Percentiles rank a stretch among this genome's conserved stretches.
These are phyloP conservation scores for Chloroceryle inda DNA, from an alignment of 2,797 vertebrate genomes.

Conservation along the genomic window DNA sequence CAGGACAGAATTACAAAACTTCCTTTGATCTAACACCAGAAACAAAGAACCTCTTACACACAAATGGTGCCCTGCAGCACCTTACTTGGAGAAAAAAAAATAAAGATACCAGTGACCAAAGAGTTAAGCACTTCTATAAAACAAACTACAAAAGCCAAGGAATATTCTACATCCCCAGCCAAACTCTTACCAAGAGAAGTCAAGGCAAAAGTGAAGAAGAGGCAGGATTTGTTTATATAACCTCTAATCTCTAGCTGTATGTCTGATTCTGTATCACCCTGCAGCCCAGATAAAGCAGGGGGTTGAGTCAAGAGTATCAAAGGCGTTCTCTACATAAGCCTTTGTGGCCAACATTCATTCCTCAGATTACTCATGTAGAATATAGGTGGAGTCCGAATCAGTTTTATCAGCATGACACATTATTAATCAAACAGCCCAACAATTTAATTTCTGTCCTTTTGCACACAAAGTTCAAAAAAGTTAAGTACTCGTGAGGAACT, in stretches of 20 bases:
- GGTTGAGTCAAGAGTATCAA: not conserved
- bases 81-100: not conserved
- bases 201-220: not conserved
- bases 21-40: not conserved
- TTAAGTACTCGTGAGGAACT: not conserved
- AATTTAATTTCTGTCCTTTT: not conserved
- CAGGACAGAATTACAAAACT: not conserved
- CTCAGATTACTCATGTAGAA: not conserved
- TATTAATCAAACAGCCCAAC: not conserved
- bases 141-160: not conserved
- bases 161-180: not conserved
- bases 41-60: not conserved
- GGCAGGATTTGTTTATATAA: slow-evolving; percentile 19
- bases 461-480: not conserved
- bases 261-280: slow-evolving; percentile 17
- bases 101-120: not conserved
- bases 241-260: not conserved
- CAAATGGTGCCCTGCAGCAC: not conserved
- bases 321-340: not conserved
- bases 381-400: not conserved
- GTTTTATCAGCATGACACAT: not conserved
- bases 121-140: not conserved
- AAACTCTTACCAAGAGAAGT: not conserved
- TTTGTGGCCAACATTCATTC: not conserved
- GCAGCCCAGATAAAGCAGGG: not conserved